These are phyloP conservation scores for Drosophila pachea DNA, from an alignment of 1,140 invertebrate genomes.

Conservation along the genomic window DNA sequence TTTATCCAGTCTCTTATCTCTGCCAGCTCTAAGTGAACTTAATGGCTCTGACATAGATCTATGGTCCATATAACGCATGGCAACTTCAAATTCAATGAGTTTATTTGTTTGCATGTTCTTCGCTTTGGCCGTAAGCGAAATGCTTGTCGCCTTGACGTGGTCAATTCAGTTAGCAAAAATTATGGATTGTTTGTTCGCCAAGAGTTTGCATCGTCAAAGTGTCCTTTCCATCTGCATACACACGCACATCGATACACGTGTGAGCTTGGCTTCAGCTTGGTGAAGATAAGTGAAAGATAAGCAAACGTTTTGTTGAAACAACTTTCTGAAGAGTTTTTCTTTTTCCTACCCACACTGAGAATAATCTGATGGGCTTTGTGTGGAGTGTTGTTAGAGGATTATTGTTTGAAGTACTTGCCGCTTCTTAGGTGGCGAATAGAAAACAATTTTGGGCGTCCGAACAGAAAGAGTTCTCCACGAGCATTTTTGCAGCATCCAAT, in stretches of 20 bases:
- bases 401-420: constrained; percentile 14
- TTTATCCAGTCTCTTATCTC: background rate
- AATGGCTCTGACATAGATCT: constrained; percentile 46
- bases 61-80: constrained; percentile 21
- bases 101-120: constrained; percentile 58
- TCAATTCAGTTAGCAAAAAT: constrained; percentile 73
- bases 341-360: constrained; percentile 19
- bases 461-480: background rate
- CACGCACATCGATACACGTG: background rate
- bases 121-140: constrained; percentile 53
- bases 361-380: constrained; percentile 23
- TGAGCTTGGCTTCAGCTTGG: constrained; percentile 20
- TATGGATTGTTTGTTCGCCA: constrained; percentile 59
- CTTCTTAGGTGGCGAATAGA: background rate
- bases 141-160: constrained; percentile 41
- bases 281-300: constrained; percentile 54
- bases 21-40: constrained; percentile 45
- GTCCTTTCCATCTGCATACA: constrained; percentile 3
- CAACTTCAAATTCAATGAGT: constrained; percentile 55
- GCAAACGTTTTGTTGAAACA: constrained; percentile 49
- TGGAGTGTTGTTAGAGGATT: constrained; percentile 32
- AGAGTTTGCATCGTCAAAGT: constrained; percentile 34
- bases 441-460: constrained; percentile 10
- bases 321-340: constrained; percentile 45
- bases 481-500: background rate